A percentile compares a stretch with the other conserved stretches of the same genome.
Conservation (phyloP, 2,113 vertebrate species). For the Plecturocebus donacophilus region DNA sequence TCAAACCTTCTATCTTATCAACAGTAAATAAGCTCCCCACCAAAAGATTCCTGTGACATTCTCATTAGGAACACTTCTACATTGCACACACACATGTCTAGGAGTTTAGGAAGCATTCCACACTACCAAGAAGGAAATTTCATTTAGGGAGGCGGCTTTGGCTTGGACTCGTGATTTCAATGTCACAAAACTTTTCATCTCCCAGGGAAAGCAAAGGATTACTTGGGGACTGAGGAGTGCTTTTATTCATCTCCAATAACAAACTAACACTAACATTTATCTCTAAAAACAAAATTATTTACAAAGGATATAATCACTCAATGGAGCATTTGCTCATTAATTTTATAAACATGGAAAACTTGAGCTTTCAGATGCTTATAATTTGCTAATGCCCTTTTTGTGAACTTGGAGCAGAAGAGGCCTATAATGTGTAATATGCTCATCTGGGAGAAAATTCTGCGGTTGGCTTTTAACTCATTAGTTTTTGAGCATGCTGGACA, state of each 20-base stretch:
- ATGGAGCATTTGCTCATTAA: not conserved
- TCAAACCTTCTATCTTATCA: not conserved
- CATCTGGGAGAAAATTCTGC: not conserved
- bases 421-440: not conserved
- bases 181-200: not conserved
- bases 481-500: not conserved
- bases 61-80: not conserved
- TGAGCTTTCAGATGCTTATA: slow-evolving; percentile 29
- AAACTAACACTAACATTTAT: slow-evolving; percentile 59
- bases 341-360: slow-evolving; percentile 66
- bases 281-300: slow-evolving; percentile 71
- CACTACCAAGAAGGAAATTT: not conserved
- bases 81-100: not conserved
- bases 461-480: not conserved
- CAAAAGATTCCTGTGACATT: not conserved
- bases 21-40: not conserved
- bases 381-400: slow-evolving; percentile 40
- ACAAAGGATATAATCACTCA: slow-evolving; percentile 56
- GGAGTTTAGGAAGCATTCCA: not conserved
- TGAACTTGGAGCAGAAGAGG: slow-evolving; percentile 45
- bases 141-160: not conserved
- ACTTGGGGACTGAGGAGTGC: not conserved
- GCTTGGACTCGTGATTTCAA: slow-evolving; percentile 22
- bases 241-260: slow-evolving; percentile 50
- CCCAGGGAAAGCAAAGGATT: slow-evolving; percentile 28